Base-by-base conservation (phyloP, 2,797 vertebrate species). In the Eulemur mongoz region DNA sequence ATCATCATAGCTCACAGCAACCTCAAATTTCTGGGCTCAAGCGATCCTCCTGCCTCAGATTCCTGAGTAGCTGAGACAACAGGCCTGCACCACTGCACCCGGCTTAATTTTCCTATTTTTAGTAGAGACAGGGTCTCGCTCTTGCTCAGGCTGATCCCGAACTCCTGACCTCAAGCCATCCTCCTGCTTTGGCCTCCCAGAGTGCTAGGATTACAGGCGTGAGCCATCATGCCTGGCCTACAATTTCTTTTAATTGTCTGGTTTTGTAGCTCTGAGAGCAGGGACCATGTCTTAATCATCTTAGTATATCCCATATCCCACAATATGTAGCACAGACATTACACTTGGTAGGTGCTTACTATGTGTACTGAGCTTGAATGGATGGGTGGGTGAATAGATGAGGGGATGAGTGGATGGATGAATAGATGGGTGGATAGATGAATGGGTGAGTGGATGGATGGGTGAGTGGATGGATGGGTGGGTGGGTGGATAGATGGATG, bases 381-480 rank as follows among this genome's bases (percentile, higher is more conserved):
- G 54, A 14, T 40, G n/a, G 22, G 15, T 86, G 10, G 35, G 25
- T 43, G 43, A 43, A 22, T 38, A 40, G 25, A 10, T 50, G 15
- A 35, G 18, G 76, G 8, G 2, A 22, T 45, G n/a, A n/a, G 4
- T 69, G 20, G 10, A 18, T 69, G 38, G 35, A 15, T 52, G 65
- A 20, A 50, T 18, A 9, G 5, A 12, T 48, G 76, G 3, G 7
- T 57, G 38, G 4, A 11, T 67, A 35, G 10, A 3, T 63, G 59
- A 1, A 2, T 61, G 2, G 4, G 4, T 61, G 27, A 11, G 0
- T 61, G 59, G 12, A 9, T 59, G 57, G 25, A 0, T 59, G 23
- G 57, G 0, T 59, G 23, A 1, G 10, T 59, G 23, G 8, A 5
- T 25, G 23, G 23, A 3, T 57, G 54, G 7, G 30, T 22, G 15